Evolutionary conservation across 2,113 vertebrate genomes (phyloP).

Genomic region (Tyto alba): DNA sequence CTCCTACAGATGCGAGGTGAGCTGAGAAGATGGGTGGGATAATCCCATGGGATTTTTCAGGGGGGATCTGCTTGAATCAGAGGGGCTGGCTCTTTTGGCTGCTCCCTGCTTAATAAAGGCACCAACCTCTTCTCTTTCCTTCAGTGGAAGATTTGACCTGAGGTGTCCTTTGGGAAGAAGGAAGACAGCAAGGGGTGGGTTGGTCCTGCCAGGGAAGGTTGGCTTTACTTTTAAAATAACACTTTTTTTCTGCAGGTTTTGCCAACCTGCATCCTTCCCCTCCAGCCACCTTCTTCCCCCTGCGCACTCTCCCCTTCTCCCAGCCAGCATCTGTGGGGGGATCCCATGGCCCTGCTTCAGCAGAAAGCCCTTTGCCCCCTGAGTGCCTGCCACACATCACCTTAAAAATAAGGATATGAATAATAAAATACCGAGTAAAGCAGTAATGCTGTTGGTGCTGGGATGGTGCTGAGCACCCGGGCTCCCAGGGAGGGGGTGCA

Average conservation of each 20-base stretch:
- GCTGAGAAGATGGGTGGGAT: neutral
- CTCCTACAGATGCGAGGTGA: neutral
- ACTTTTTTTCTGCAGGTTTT: neutral
- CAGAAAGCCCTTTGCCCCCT: neutral
- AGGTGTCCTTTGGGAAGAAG: neutral
- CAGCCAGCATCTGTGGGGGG: fast-evolving
- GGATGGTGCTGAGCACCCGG: neutral
- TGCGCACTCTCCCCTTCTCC: neutral
- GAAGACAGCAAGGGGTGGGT: too few relatives aligned
- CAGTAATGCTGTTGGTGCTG: neutral
- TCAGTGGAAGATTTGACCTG: neutral
- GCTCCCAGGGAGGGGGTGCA: neutral
- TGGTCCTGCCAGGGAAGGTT: neutral
- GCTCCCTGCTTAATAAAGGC: neutral
- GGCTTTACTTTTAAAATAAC: neutral
- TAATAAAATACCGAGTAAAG: neutral
- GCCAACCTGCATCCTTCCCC: neutral
- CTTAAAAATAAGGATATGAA: neutral
- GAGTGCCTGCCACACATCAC: neutral
- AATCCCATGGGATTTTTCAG: neutral
- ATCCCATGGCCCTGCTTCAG: neutral
- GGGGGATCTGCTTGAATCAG: neutral
- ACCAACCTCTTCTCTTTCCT: neutral
- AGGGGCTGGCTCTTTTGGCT: fast-evolving
- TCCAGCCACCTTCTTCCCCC: neutral